These are phyloP conservation scores for Eupleurogrammus muticus DNA, from an alignment of 2,797 vertebrate genomes.

Conservation along the genomic window DNA sequence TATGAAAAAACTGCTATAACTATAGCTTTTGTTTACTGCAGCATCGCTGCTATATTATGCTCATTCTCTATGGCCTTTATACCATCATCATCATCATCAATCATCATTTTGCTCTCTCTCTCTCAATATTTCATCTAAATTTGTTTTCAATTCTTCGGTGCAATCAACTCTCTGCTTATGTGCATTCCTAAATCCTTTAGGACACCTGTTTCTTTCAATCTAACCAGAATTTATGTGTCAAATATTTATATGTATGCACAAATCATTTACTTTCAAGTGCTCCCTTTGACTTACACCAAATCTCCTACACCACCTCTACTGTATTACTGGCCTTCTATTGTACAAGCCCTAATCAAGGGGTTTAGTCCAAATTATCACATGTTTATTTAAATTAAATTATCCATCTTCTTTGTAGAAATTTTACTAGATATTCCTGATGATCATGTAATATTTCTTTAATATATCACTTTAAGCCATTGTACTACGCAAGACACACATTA, in stretches of 20 bases:
- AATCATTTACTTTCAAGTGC: background rate
- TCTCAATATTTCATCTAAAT: background rate
- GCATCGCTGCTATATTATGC: background rate
- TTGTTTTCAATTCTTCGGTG: background rate
- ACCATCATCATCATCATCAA: too few relatives aligned
- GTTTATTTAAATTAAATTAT: background rate
- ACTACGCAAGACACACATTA: background rate
- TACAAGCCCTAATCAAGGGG: background rate
- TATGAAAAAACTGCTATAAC: background rate
- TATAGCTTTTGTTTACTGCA: background rate
- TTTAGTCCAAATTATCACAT: background rate
- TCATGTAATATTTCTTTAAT: background rate
- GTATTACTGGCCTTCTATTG: background rate
- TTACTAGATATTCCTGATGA: background rate
- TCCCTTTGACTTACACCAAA: conserved; percentile 3
- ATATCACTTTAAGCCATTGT: background rate
- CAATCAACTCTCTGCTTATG: background rate
- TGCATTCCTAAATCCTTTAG: conserved; percentile 5
- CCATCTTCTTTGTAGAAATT: background rate
- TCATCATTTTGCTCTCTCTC: background rate
- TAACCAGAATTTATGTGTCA: background rate
- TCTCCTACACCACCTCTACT: background rate
- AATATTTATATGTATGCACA: background rate
- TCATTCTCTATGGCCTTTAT: background rate
- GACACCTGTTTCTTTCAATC: background rate